These are phyloP conservation scores for Beroe ovata DNA, from an alignment of 37 sponge, comb jelly and placozoan species.

Conservation along the genomic window DNA sequence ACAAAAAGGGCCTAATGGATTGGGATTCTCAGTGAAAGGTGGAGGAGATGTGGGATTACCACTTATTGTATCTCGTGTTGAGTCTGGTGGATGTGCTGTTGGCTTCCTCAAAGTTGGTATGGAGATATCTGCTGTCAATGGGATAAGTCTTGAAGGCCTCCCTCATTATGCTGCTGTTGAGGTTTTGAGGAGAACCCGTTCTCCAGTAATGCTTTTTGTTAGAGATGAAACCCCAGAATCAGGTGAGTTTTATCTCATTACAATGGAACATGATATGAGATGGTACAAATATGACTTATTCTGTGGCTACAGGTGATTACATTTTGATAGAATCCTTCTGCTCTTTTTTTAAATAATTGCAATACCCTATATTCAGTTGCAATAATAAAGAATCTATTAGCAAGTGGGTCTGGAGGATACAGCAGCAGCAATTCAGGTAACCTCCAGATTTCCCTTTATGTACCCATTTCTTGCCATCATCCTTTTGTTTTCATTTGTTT, in stretches of 20 bases:
- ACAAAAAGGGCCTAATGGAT: conserved; percentile 49
- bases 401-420: neutral
- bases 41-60: conserved; percentile 47
- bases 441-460: too few species aligned
- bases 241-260: too few species aligned
- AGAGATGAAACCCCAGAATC: neutral
- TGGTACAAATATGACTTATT: too few species aligned
- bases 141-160: conserved; percentile 9
- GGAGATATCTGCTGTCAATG: conserved; percentile 48
- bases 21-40: conserved; percentile 53
- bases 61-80: conserved; percentile 25
- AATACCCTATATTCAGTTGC: neutral
- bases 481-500: too few species aligned
- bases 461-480: too few species aligned
- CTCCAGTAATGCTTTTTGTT: conserved; percentile 50
- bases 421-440: neutral
- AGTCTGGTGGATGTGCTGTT: conserved; percentile 44
- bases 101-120: conserved; percentile 56
- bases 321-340: too few species aligned
- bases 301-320: too few species aligned
- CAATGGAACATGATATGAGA: too few species aligned
- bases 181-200: conserved; percentile 43
- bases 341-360: neutral
- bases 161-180: conserved; percentile 66
- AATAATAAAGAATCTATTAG: neutral